Percentiles rank a stretch among this genome's conserved stretches.
Conservation (phyloP, 1,140 invertebrate genomes). For the Drosophila pandora region DNA sequence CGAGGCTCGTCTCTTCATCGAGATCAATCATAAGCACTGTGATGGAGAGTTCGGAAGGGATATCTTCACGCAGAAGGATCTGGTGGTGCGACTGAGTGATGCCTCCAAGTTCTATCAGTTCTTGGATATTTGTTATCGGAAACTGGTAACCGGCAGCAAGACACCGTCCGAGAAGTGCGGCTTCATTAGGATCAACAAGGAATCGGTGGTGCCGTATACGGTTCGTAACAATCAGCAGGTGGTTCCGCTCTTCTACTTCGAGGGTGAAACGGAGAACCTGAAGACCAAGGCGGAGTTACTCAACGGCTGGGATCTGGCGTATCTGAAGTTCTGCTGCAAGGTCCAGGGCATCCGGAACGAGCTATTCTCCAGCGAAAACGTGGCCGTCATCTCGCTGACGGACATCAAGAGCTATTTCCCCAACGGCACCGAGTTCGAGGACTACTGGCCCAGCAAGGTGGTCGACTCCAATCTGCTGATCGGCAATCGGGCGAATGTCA, state of each 20-base stretch:
- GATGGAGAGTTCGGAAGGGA: conserved; percentile 95
- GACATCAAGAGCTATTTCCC: conserved; percentile 96
- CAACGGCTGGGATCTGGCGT: conserved; percentile 95
- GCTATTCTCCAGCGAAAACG: conserved; percentile 94
- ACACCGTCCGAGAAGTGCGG: conserved; percentile 93
- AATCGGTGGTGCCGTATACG: conserved; percentile 96
- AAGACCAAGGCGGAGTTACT: conserved; percentile 93
- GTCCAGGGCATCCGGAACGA: conserved; percentile 96
- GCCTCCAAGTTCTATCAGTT: conserved; percentile 96
- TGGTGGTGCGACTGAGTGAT: conserved; percentile 94
- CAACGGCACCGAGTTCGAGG: conserved; percentile 93
- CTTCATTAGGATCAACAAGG: conserved; percentile 96
- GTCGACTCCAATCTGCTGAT: conserved; percentile 90
- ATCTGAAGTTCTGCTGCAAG: conserved; percentile 97
- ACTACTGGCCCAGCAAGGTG: conserved; percentile 95
- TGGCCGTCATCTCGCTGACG: conserved; percentile 93
- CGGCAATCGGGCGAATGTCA: conserved; percentile 85
- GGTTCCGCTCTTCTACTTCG: conserved; percentile 97
- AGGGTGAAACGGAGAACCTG: conserved; percentile 95
- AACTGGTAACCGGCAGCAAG: conserved; percentile 88
- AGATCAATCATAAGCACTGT: conserved; percentile 97
- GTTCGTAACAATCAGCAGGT: conserved; percentile 92
- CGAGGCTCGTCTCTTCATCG: conserved; percentile 95
- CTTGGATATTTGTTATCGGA: conserved; percentile 93
- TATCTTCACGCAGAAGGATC: conserved; percentile 94